Evolutionary conservation across 2,888 invertebrate genomes (phyloP).

Genomic region (Bembecia ichneumoniformis): DNA sequence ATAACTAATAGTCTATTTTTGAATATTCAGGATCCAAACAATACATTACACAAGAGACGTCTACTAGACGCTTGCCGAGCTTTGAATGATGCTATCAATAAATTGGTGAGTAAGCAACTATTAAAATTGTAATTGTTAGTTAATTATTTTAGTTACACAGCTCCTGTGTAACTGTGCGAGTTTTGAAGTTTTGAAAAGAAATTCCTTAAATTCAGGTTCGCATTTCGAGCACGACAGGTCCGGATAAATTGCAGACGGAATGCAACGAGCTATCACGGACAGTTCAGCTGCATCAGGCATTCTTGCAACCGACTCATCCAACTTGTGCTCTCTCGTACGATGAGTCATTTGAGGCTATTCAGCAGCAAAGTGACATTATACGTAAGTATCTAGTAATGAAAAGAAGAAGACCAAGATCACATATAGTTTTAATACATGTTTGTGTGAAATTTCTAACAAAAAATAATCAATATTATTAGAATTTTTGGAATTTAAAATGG

Average conservation of each 20-base stretch:
- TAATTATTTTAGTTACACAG: too few species aligned
- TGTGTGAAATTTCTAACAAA: too few species aligned
- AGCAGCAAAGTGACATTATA: constrained; percentile 33
- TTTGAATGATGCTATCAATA: constrained; percentile 39
- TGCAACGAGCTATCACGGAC: constrained; percentile 23
- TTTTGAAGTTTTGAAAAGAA: too few species aligned
- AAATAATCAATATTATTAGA: too few species aligned
- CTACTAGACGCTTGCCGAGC: constrained; percentile 33
- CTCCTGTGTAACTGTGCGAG: too few species aligned
- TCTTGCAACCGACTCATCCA: constrained; percentile 17
- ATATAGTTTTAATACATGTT: too few species aligned
- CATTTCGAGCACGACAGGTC: background rate
- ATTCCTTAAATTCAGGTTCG: background rate
- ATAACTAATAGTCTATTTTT: background rate
- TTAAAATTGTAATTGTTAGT: too few species aligned
- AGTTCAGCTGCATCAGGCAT: constrained; percentile 23
- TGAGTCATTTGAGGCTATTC: constrained; percentile 29
- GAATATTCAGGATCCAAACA: constrained; percentile 25
- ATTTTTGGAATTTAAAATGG: too few species aligned
- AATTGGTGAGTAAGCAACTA: constrained; percentile 29
- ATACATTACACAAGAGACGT: constrained; percentile 22
- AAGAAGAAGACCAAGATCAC: too few species aligned
- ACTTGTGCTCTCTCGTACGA: constrained; percentile 25
- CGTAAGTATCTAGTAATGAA: constrained; percentile 22
- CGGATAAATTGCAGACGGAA: constrained; percentile 16